Base-by-base conservation (phyloP, 2,113 vertebrate genomes). In the Phalacrocorax brasilianus region DNA sequence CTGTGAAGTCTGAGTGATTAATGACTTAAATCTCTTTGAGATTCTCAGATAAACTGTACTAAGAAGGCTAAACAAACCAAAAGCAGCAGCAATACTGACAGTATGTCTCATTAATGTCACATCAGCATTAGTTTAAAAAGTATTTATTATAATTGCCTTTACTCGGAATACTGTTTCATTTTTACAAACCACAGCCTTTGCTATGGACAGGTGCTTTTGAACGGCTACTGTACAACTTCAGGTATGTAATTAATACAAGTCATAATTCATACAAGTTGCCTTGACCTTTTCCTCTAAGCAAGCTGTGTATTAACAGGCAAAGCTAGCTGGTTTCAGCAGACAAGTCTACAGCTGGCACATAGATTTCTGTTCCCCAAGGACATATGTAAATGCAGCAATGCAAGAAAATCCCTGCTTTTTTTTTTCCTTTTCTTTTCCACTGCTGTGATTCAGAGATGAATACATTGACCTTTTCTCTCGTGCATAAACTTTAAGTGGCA, bases 381-480 rank as follows among this genome's bases (percentile, higher is more conserved):
- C 65, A 30, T 83, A 95, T 70, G 88, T 86, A 93, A 97, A 97
- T 93, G 28, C 63, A 84, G 42, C 32, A 91, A 49, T 13, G 71
- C 40, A 83, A 83, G 68, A 93, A 96, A 93, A 92, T 61, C 27
- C 42, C 11, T 23, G 30, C 17, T 42, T 47, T 59, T 56, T 49
- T 33, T 55, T 26, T 1, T 2, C 5, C 65, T 12, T 42, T 42
- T 42, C 12, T 44, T 44, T 84, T 38, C 24, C 22, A 35, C 20
- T 59, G 62, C 33, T 82, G 12, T 63, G 63, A 86, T 76, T 95
- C 88, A 72, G 30, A 94, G 63, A 55, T 89, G 80, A 95, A 96
- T 92, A 85, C 40, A 88, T 80, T 95, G 84, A 97, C 91, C 91
- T 97, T 97, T 96, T 89, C 88, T 18, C 19, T 68, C 22, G 63